Evolutionary conservation across 2,888 invertebrate species (phyloP).

Genomic region (Clostera curtula): DNA sequence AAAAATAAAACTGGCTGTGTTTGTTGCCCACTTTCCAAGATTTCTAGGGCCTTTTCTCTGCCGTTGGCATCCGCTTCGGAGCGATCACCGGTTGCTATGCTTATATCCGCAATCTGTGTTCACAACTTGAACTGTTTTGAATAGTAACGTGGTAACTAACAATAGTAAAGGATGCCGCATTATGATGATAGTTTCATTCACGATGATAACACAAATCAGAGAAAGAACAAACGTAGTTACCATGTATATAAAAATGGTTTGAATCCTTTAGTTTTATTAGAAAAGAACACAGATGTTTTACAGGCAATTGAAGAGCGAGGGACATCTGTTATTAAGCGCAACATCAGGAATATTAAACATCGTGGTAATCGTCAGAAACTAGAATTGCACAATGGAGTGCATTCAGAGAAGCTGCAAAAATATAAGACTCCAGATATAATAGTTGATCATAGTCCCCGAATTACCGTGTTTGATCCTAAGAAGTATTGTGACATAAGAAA

Average conservation of each 20-base stretch:
- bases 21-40: constrained; percentile 52
- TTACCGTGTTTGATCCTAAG: constrained; percentile 52
- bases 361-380: constrained; percentile 46
- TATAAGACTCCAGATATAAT: constrained; percentile 54
- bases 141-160: neutral
- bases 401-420: constrained; percentile 26
- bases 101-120: constrained; percentile 31
- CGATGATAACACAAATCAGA: constrained; percentile 65
- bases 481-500: constrained; percentile 56
- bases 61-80: constrained; percentile 31
- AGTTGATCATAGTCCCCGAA: constrained; percentile 52
- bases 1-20: constrained; percentile 14
- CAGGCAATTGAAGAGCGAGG: constrained; percentile 55
- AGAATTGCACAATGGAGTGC: constrained; percentile 27
- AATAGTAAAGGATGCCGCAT: constrained; percentile 54
- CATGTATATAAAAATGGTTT: constrained; percentile 66
- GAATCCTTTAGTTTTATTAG: constrained; percentile 42
- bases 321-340: constrained; percentile 58
- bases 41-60: constrained; percentile 55
- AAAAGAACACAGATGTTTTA: constrained; percentile 44
- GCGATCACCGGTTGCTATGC: constrained; percentile 35
- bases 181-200: constrained; percentile 71
- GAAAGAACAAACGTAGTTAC: constrained; percentile 68
- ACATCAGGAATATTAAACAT: constrained; percentile 59
- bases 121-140: constrained; percentile 5